phyloP scores from a whole-genome alignment of 2,797 vertebrate species.

The Artibeus lituratus region DNA sequence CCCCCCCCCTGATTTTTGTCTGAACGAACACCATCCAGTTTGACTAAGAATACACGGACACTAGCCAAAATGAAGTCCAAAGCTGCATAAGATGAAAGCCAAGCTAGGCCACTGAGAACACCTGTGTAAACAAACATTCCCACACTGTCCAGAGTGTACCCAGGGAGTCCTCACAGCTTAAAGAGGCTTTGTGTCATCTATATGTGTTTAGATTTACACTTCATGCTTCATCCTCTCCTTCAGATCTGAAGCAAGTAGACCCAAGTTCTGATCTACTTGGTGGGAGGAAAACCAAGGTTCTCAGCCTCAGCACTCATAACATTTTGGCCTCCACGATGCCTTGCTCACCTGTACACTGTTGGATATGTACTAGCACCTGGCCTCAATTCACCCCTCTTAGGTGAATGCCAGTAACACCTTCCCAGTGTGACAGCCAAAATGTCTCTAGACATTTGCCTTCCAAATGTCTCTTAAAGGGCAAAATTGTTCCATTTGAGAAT shows the following conservation, averaged over 20 bases:
- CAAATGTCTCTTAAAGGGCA: background rate
- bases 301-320: background rate
- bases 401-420: background rate
- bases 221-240: background rate
- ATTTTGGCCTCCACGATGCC: background rate
- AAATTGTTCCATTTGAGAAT: background rate
- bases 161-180: constrained; percentile 9
- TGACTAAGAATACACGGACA: constrained; percentile 69
- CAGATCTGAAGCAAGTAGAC: background rate
- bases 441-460: background rate
- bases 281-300: background rate
- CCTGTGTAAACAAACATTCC: constrained; percentile 73
- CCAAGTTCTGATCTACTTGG: background rate
- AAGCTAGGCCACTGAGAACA: constrained; percentile 64
- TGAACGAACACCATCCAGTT: constrained; percentile 64
- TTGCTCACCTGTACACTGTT: background rate
- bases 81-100: constrained; percentile 59
- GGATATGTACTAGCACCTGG: background rate
- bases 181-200: constrained; percentile 26
- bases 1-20: constrained; percentile 46
- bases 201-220: constrained; percentile 51
- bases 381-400: background rate
- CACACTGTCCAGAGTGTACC: constrained; percentile 30
- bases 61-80: constrained; percentile 66
- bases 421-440: background rate